These are phyloP conservation scores for Cryptotermes secundus DNA, from an alignment of 1,140 invertebrate genomes.

Conservation along the genomic window DNA sequence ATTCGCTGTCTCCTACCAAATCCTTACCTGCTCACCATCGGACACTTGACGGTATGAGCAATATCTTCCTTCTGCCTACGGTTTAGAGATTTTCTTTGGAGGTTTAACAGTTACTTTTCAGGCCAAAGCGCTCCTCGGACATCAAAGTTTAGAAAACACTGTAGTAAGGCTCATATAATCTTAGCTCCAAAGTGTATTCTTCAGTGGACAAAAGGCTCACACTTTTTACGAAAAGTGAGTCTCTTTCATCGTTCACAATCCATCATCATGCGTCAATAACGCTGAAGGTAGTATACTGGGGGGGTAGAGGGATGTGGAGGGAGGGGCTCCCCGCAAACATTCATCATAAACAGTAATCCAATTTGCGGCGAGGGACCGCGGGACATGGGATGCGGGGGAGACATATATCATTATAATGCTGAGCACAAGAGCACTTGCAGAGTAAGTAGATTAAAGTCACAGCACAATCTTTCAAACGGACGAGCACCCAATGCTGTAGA, in stretches of 20 bases:
- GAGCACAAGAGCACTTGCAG: not conserved
- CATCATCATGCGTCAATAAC: conserved; percentile 11
- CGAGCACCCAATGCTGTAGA: not conserved
- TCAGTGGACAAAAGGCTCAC: conserved; percentile 1
- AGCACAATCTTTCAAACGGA: conserved; percentile 7
- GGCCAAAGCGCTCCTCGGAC: too few relatives aligned
- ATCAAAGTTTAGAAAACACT: too few relatives aligned
- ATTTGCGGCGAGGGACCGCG: not conserved
- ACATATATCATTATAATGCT: conserved; percentile 18
- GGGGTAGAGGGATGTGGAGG: not conserved
- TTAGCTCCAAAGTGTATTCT: not conserved
- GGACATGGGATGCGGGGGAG: not conserved
- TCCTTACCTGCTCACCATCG: too few relatives aligned
- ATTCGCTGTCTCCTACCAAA: too few relatives aligned
- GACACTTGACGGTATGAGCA: too few relatives aligned
- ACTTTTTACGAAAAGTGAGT: not conserved
- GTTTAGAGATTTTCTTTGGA: too few relatives aligned
- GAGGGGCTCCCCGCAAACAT: not conserved
- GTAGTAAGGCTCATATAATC: too few relatives aligned
- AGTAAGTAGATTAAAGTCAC: not conserved
- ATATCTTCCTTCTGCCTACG: too few relatives aligned
- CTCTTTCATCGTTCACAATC: conserved; percentile 15
- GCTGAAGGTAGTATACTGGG: conserved; percentile 1
- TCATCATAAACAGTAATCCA: conserved; percentile 19
- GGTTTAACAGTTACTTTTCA: too few relatives aligned